Base-by-base conservation (phyloP, 2,888 invertebrate species). In the Eupithecia vulgata region DNA sequence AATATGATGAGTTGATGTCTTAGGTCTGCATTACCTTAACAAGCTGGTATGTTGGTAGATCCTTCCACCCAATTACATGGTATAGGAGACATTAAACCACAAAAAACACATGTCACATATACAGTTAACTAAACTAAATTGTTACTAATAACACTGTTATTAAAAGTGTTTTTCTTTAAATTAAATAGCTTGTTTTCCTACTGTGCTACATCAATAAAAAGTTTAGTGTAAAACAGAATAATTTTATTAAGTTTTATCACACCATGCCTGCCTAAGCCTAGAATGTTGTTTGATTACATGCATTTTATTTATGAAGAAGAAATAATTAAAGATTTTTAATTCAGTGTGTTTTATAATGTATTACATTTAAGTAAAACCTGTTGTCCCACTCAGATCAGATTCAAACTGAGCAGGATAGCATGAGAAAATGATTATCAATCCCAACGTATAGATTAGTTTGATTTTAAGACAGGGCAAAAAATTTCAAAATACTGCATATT, bases 11-110 rank as follows among this genome's bases (percentile, higher is more conserved):
- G 86, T 85, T 81, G 87, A 88, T 82, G 85, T 86, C 80, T 85
- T 82, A 88, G 89, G 89, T 89, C 89, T 79, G 87, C 82, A 85
- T 95, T 95, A 95, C 95, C 95, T 95, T 95, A 93, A 95, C 93
- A 94, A 95, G 95, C 95, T 95, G 95, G 94, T 95, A 95, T 93
- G 95, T 95, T 92, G 95, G 95, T 94, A 95, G 95, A 93, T 95
- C 95, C 95, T 95, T 95, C 94, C 95, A 93, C 89, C 93, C 72
- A 92, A 93, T 90, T 87, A 89, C 89, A 93, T 87, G 92, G 92
- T 91, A 91, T 86, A 94, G 93, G 90, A 91, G 93, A 94, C 92
- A 92, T 93, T 93, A 93, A 93, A 92, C 92, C 89, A 91, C 87
- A 94, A 94, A 90, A 94, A 89, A 91, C 90, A 93, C 92, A 93